Conservation (phyloP, 2,888 invertebrate genomes). For the Synanthedon tipuliformis region DNA sequence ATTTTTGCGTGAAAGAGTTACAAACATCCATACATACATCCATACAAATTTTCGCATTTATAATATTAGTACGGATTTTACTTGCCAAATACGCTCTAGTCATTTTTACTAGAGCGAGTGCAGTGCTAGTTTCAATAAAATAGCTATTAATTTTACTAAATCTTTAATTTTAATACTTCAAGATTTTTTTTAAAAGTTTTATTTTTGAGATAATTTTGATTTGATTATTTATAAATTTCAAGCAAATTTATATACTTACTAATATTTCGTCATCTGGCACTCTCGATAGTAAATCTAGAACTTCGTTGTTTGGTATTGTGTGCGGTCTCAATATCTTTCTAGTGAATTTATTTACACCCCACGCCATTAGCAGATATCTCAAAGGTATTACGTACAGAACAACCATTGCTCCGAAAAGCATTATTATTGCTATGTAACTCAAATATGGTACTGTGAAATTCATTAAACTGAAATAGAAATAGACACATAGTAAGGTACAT, state of each 20-base stretch:
- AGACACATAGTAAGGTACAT: too few species aligned
- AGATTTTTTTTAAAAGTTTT: too few species aligned
- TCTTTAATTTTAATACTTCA: too few species aligned
- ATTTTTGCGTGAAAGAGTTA: too few species aligned
- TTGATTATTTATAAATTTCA: background rate
- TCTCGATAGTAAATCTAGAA: constrained; percentile 92
- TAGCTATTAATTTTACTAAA: too few species aligned
- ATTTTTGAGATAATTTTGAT: background rate
- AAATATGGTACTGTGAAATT: constrained; percentile 98
- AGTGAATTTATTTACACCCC: constrained; percentile 97
- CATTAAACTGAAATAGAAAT: constrained; percentile 79
- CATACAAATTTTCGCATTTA: too few species aligned
- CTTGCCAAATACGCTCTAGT: too few species aligned
- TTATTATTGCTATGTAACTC: constrained; percentile 89
- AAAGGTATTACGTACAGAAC: constrained; percentile 91
- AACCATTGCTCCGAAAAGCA: constrained; percentile 78
- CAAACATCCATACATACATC: too few species aligned
- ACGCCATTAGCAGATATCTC: constrained; percentile 88
- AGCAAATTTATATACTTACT: constrained; percentile 66
- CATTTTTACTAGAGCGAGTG: too few species aligned
- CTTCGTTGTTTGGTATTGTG: constrained; percentile 96
- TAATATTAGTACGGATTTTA: too few species aligned
- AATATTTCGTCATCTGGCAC: constrained; percentile 95
- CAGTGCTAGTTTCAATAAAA: too few species aligned
- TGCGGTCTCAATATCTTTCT: constrained; percentile 92